phyloP scores from a whole-genome alignment of 2,113 vertebrate species.

The Callopanchax toddi region DNA sequence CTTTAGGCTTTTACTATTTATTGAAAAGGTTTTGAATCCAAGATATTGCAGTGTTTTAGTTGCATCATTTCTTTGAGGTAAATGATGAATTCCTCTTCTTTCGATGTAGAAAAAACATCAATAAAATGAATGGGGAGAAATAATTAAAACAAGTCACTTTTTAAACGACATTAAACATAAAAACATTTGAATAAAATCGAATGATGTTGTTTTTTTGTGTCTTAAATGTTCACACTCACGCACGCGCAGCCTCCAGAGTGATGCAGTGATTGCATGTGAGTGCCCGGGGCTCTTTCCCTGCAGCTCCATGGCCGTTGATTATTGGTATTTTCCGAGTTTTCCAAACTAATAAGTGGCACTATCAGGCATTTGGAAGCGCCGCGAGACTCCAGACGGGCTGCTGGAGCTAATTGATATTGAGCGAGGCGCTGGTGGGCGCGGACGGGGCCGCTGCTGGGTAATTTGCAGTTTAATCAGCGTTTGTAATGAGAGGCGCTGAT shows the following conservation, averaged over 20 bases:
- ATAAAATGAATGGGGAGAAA: too few relatives aligned
- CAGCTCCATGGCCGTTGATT: conserved; percentile 88
- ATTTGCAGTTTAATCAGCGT: conserved; percentile 99
- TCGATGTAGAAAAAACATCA: too few relatives aligned
- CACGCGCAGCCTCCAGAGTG: conserved; percentile 1
- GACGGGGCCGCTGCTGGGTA: conserved; percentile 98
- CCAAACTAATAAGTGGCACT: conserved; percentile 99
- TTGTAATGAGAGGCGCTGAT: conserved; percentile 99
- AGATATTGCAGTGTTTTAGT: too few relatives aligned
- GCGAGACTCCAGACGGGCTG: conserved; percentile 93
- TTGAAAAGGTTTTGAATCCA: too few relatives aligned
- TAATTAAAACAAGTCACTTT: too few relatives aligned
- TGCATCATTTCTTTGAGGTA: too few relatives aligned
- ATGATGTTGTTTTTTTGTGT: too few relatives aligned
- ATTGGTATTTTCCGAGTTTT: conserved; percentile 99
- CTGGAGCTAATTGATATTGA: conserved; percentile 99
- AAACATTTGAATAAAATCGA: too few relatives aligned
- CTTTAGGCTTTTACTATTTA: too few relatives aligned
- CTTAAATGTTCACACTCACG: too few relatives aligned
- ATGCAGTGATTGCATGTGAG: conserved; percentile 57
- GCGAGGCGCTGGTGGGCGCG: conserved; percentile 92
- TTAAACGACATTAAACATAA: too few relatives aligned
- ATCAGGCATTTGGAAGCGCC: conserved; percentile 94
- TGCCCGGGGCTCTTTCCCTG: conserved; percentile 52
- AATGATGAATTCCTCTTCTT: too few relatives aligned